Evolutionary conservation across 2,797 vertebrate genomes (phyloP), one percentile per base, ranked within the genome.

Genomic region (Hippopotamyrus pictus): DNA sequence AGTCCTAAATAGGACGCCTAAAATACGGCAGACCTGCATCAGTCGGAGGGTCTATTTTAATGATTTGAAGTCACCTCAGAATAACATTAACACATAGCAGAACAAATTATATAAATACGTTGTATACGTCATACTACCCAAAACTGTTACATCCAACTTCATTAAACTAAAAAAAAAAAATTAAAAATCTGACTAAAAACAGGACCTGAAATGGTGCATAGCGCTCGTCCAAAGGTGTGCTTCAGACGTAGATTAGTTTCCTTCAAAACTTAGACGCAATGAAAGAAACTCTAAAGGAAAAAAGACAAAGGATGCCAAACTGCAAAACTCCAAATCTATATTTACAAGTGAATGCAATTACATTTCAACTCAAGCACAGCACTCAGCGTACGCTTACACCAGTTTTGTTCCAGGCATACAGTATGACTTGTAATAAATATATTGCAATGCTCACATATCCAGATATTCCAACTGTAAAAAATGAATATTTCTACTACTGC

Each of bases 301-400:
- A 79, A 44, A 82, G 41, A 44, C 76, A 82, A 22, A 44, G 33
- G 7, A 79, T n/a, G 76, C 37, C 76, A 89, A 93, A 89, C 89
- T 96, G 96, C 94, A 96, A 96, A 96, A 95, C 96, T 95, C 94
- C 94, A 95, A 93, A 93, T 95, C 94, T 96, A 92, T 96, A 96
- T 96, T 96, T 95, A 96, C 94, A 96, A 93, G 94, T 93, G 94
- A 92, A 95, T 93, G 94, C 93, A 96, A 95, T 94, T 95, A 96
- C 94, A 96, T 93, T 91, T 95, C 93, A 92, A 92, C 94, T 96
- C 94, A 95, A 95, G 93, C 95, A 94, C 69, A 89, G 54, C 62
- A 62, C 37, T 51, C 41, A 73, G 22, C 76, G 19, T n/a, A 22
- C 46, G 0, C 84, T 48, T 62, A 86, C 79, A 73, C 65, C 22